Evolutionary conservation across 2,888 invertebrate genomes (phyloP).

Genomic region (Diaprepes abbreviatus): DNA sequence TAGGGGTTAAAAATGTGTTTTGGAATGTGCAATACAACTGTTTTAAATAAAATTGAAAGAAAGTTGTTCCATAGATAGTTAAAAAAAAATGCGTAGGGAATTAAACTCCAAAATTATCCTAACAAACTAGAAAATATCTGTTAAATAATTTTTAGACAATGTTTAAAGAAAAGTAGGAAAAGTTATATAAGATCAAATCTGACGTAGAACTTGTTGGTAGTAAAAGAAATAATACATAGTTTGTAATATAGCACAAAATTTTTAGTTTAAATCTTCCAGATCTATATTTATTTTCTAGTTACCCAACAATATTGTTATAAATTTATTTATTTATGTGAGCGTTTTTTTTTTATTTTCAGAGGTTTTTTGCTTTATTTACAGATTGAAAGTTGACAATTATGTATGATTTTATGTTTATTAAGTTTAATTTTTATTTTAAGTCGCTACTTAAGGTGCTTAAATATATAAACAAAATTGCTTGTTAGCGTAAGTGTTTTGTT

Average conservation of each 20-base stretch:
- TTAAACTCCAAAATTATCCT: conserved; percentile 12
- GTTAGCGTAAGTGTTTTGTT: conserved; percentile 34
- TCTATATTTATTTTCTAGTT: neutral
- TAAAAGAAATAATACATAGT: conserved; percentile 6
- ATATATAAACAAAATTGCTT: conserved; percentile 24
- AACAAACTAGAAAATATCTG: conserved; percentile 3
- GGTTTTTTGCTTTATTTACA: neutral
- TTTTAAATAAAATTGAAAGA: neutral
- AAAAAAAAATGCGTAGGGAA: too few relatives aligned
- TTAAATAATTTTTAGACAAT: conserved; percentile 11
- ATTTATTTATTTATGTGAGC: neutral
- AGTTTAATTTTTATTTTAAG: conserved; percentile 17
- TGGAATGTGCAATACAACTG: conserved; percentile 15
- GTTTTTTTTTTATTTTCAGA: neutral
- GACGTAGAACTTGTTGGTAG: conserved; percentile 19
- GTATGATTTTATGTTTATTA: conserved; percentile 7
- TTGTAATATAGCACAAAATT: conserved; percentile 1
- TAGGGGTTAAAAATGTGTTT: neutral
- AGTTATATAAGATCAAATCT: conserved; percentile 29
- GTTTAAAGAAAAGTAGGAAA: neutral
- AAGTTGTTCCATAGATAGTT: too few relatives aligned
- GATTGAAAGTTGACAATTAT: neutral
- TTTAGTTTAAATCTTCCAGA: neutral
- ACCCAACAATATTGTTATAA: neutral
- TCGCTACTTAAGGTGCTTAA: conserved; percentile 29